These are phyloP conservation scores for Hydrophis major DNA, from an alignment of 2,797 vertebrate genomes.

Conservation along the genomic window DNA sequence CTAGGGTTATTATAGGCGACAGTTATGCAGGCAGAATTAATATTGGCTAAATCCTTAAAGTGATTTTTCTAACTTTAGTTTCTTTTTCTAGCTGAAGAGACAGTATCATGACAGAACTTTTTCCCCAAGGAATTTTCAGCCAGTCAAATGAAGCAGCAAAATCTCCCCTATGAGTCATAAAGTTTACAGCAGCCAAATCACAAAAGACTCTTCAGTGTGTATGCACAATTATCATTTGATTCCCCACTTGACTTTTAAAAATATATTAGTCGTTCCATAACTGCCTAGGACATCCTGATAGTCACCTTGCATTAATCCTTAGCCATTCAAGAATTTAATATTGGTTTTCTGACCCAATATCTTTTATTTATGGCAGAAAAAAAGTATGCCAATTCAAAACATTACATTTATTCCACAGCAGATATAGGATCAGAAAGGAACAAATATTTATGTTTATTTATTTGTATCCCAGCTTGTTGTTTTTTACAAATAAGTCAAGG, in stretches of 20 bases:
- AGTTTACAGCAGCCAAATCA: not conserved
- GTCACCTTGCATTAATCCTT: slow-evolving; percentile 15
- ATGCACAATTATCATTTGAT: not conserved
- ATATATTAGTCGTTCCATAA: not conserved
- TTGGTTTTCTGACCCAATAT: not conserved
- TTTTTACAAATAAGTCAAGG: not conserved
- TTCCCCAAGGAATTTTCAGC: slow-evolving; percentile 37
- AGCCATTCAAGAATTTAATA: slow-evolving; percentile 12
- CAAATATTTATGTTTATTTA: too few species aligned
- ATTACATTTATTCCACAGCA: not conserved
- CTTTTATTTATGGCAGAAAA: not conserved
- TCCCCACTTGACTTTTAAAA: not conserved
- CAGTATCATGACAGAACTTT: slow-evolving; percentile 36
- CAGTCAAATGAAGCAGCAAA: slow-evolving; percentile 46
- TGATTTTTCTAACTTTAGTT: slow-evolving; percentile 58
- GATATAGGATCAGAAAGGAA: not conserved
- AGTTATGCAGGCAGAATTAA: slow-evolving; percentile 69
- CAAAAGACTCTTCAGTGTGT: not conserved
- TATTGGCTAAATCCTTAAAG: slow-evolving; percentile 64
- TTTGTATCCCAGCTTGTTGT: too few species aligned
- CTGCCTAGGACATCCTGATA: slow-evolving; percentile 13
- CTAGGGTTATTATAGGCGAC: slow-evolving; percentile 67
- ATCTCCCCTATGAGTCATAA: slow-evolving; percentile 5
- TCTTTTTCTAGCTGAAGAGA: slow-evolving; percentile 53
- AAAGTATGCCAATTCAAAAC: not conserved